Base-by-base conservation (phyloP, 2,113 vertebrate genomes). In the Stegastes partitus region DNA sequence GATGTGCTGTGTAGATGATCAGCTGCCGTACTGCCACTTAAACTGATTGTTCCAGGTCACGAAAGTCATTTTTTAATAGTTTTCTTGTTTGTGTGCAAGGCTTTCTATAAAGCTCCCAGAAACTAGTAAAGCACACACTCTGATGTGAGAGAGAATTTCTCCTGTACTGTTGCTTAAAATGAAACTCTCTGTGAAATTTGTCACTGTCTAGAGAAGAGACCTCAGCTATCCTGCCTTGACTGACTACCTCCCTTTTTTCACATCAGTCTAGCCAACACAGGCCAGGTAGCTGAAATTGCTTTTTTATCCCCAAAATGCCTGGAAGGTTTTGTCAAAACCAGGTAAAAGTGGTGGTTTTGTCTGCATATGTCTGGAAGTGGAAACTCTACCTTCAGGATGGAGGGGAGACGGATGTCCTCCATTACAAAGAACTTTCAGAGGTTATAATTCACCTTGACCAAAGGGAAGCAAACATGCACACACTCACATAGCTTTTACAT, bases 261-360 rank as follows among this genome's bases (percentile, higher is more conserved):
- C 73, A 87, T 86, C 64, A 69, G 67, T 77, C 58, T 19, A 45
- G 69, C 72, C 76, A 79, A 82, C 81, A 37, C 63, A 61, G 42
- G 37, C 53, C 26, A 44, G 71, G 67, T 74, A 64, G 64, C 64
- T 84, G 84, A 90, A 92, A 89, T 92, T 87, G 83, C 81, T 90
- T 87, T 92, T 89, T 86, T 85, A 81, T 88, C 82, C 82, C 70
- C 63, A 81, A 85, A 89, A 89, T 85, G 87, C 81, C 85, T 75
- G 55, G 55, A 79, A 89, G 89, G 80, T 82, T 85, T 89, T 83
- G 77, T 87, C 79, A 81, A 68, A 82, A 82, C 23, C 45, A 61
- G 59, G 37, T 67, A 82, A 63, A 81, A 58, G 51, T 68, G 54
- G n/a, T 39, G 54, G 58, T 85, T 89, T 83, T 64, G 61, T 86